Evolutionary conservation across 1,140 invertebrate genomes (phyloP).

Genomic region (Danaus melanippus): DNA sequence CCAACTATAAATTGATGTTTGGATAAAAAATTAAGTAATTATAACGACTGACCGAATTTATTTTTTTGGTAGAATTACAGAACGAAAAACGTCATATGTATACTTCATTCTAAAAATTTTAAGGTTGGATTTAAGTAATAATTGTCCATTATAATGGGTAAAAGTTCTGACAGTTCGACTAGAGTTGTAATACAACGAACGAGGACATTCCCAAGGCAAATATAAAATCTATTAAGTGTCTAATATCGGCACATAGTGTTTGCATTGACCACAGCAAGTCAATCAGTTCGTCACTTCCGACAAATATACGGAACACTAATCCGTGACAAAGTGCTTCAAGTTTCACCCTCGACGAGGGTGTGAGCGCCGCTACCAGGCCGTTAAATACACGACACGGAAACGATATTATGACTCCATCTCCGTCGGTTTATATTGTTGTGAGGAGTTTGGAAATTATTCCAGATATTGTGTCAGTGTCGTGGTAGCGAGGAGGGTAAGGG

Average conservation of each 20-base stretch:
- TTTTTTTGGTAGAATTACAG: too few relatives aligned
- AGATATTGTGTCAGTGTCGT: constrained; percentile 6
- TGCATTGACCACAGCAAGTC: constrained; percentile 27
- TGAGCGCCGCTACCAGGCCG: constrained; percentile 18
- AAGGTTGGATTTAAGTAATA: too few relatives aligned
- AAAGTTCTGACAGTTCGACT: too few relatives aligned
- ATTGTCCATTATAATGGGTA: too few relatives aligned
- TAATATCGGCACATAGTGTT: constrained; percentile 27
- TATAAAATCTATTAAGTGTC: not conserved
- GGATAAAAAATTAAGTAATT: too few relatives aligned
- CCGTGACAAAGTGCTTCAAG: constrained; percentile 32
- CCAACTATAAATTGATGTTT: too few relatives aligned
- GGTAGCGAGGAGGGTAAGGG: constrained; percentile 24
- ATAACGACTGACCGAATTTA: too few relatives aligned
- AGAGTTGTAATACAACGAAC: too few relatives aligned
- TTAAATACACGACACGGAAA: not conserved
- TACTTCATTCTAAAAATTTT: too few relatives aligned
- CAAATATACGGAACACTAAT: constrained; percentile 33
- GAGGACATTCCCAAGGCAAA: too few relatives aligned
- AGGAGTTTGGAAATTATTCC: not conserved
- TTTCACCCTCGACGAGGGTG: constrained; percentile 34
- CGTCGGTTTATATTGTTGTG: constrained; percentile 2
- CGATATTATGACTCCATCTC: constrained; percentile 6
- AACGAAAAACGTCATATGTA: too few relatives aligned
- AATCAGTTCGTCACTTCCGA: constrained; percentile 32